phyloP scores from a whole-genome alignment of 2,888 invertebrate species.

The Tolmerus cingulatus region DNA sequence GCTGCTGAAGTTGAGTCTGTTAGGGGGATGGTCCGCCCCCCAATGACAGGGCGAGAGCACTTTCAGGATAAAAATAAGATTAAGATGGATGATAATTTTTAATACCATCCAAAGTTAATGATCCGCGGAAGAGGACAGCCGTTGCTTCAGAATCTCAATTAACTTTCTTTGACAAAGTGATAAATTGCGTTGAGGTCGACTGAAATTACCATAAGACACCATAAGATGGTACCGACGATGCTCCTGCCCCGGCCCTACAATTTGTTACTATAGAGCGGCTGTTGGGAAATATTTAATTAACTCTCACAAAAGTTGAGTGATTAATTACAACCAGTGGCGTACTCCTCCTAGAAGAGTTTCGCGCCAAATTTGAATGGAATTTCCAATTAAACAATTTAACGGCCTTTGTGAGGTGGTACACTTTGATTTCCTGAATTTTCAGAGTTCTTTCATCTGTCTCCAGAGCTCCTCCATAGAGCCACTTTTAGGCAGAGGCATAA shows the following conservation, averaged over 20 bases:
- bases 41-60: neutral
- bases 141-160: constrained; percentile 14
- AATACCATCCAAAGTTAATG: constrained; percentile 23
- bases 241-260: neutral
- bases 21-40: neutral
- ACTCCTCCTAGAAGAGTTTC: neutral
- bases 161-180: constrained; percentile 35
- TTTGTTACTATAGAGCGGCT: constrained; percentile 20
- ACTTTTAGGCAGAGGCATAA: neutral
- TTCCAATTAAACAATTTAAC: constrained; percentile 15
- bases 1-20: neutral
- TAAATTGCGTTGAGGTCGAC: constrained; percentile 25
- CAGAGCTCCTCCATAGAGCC: neutral
- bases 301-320: constrained; percentile 13
- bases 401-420: neutral
- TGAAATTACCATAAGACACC: constrained; percentile 20
- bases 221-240: neutral
- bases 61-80: constrained; percentile 3
- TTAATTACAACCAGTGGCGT: neutral
- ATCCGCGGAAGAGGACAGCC: constrained; percentile 17
- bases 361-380: constrained; percentile 5
- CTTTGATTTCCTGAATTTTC: constrained; percentile 6
- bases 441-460: neutral
- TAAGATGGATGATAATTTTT: constrained; percentile 30
- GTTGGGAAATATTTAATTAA: constrained; percentile 32